A percentile compares a stretch with the other conserved stretches of the same genome.
Conservation (phyloP, 2,797 vertebrate species). For the Siniperca undulata region DNA sequence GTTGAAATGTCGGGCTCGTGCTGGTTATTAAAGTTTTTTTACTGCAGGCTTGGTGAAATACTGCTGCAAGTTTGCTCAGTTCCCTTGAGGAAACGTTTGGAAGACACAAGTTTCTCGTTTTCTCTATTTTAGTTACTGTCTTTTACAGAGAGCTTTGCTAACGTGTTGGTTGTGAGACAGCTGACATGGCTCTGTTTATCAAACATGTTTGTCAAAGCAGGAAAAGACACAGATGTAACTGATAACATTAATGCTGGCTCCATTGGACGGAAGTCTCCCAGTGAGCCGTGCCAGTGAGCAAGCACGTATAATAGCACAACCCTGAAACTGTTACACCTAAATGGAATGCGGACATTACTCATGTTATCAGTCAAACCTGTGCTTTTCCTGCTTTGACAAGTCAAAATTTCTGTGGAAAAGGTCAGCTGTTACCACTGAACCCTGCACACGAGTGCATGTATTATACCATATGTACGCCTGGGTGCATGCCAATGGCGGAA, state of each 20-base stretch:
- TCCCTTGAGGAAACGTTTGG: constrained; percentile 14
- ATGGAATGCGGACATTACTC: constrained; percentile 21
- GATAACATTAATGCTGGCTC: not conserved
- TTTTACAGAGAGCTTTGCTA: not conserved
- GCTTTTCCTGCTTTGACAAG: constrained; percentile 15
- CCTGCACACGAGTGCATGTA: not conserved
- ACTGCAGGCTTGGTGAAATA: constrained; percentile 28
- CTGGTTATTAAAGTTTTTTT: constrained; percentile 39
- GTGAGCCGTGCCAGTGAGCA: not conserved
- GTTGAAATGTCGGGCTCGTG: constrained; percentile 32
- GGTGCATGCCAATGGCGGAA: too few species aligned
- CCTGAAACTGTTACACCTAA: not conserved
- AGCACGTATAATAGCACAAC: not conserved
- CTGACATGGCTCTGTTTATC: not conserved
- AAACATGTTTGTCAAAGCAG: not conserved
- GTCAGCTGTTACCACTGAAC: not conserved
- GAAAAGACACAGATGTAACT: not conserved
- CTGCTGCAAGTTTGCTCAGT: not conserved
- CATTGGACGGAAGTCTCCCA: not conserved
- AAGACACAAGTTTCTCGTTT: not conserved
- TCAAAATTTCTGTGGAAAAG: not conserved
- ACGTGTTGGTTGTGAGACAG: not conserved
- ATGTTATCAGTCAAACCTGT: not conserved
- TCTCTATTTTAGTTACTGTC: not conserved
- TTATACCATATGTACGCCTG: not conserved